These are phyloP conservation scores for Diglossa cyanea DNA, from an alignment of 2,797 vertebrate genomes.

Conservation along the genomic window DNA sequence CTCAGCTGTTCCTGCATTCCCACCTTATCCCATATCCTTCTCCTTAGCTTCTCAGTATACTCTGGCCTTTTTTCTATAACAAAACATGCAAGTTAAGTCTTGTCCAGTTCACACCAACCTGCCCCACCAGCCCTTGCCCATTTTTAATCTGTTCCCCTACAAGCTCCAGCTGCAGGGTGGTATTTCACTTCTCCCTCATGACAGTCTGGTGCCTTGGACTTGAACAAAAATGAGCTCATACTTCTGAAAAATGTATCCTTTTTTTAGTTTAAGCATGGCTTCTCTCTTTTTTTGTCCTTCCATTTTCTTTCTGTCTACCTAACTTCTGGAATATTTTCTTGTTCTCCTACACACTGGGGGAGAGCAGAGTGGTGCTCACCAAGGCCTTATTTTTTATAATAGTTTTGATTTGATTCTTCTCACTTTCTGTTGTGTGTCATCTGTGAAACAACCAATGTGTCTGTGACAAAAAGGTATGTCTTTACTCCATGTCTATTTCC, in stretches of 20 bases:
- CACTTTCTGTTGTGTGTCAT: not conserved
- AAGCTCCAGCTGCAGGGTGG: accelerated
- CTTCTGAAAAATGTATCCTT: not conserved
- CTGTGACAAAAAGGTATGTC: not conserved
- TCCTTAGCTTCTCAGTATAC: not conserved
- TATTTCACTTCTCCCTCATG: not conserved
- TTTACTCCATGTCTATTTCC: not conserved
- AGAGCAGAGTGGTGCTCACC: not conserved
- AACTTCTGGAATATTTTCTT: not conserved
- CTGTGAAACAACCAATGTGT: not conserved
- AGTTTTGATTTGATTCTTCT: not conserved
- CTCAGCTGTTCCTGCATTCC: not conserved
- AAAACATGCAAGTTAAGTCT: not conserved
- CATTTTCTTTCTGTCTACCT: not conserved
- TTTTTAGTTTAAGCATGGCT: not conserved
- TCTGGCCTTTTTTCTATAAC: not conserved
- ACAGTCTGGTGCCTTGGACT: not conserved
- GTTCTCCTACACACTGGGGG: not conserved
- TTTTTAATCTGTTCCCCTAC: accelerated
- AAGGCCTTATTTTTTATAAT: not conserved
- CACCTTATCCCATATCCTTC: not conserved
- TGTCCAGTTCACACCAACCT: not conserved
- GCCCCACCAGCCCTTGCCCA: not conserved
- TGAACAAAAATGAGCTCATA: not conserved
- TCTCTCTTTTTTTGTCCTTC: not conserved